Base-by-base conservation (phyloP, 2,797 vertebrate genomes). In the Lophius americanus region DNA sequence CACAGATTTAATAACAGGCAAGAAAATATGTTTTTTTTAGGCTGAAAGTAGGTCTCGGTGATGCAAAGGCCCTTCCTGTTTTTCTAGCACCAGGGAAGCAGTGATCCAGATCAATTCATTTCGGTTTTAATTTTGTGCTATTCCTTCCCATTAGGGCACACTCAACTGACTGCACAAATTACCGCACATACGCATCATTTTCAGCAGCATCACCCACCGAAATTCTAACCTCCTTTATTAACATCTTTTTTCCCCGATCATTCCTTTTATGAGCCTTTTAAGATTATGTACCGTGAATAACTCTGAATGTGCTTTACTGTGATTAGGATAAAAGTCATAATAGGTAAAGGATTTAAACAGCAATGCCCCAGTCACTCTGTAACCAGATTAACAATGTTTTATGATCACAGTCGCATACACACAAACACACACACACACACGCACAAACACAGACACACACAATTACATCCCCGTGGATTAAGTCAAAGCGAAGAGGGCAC, bases 351-450 rank as follows among this genome's bases (percentile, higher is more conserved):
- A 71, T 79, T 76, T 54, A 68, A 68, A 56, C 38, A 74, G 53
- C 55, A 73, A 76, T 69, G 73, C 62, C 50, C 64, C 65, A 64
- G 10, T 84, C 82, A 81, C 65, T 68, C 69, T 76, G 61, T 74
- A 76, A 68, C 59, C 80, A 81, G 81, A 82, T 82, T 75, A 84
- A 73, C 70, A 75, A 42, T 67, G 62, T 80, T 68, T 75, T 62
- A 80, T 62, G 64, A 66, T 64, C 38, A 35, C 57, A 33, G 23
- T 23, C 23, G 23, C 23, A 23, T 23, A 23, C 23, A 23, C 23
- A 23, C 47, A 57, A 53, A 70, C 41, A 54, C 43, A 58, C 46
- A 73, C 46, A 73, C 23, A 79, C 47, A 57, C 57, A 68, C 41
- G 50, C 43, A 58, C 46, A 73, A 39, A 39, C 23, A 79, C 47